Percentiles rank a stretch among this genome's conserved stretches.
Evolutionary conservation across 1,140 invertebrate genomes (phyloP).

Genomic region (Aphidius ervi): DNA sequence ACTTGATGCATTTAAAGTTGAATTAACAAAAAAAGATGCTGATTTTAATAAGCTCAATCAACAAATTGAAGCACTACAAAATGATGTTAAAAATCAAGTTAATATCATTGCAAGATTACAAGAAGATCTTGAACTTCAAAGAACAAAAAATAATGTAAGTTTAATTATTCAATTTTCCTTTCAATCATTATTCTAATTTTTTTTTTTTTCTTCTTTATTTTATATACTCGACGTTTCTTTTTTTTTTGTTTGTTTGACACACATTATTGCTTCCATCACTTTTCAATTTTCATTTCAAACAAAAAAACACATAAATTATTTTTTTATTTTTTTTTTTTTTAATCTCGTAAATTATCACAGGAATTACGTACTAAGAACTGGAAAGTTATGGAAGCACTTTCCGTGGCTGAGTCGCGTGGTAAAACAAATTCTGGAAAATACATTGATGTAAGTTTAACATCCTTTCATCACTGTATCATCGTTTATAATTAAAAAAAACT

Average conservation of each 20-base stretch:
- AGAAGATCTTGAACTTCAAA: constrained; percentile 63
- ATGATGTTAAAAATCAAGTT: constrained; percentile 36
- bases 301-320: constrained; percentile 2
- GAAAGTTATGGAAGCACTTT: constrained; percentile 83
- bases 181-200: neutral
- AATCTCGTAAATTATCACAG: constrained; percentile 48
- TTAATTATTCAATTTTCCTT: neutral
- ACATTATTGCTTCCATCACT: constrained; percentile 38
- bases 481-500: neutral
- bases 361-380: constrained; percentile 81
- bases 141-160: constrained; percentile 75
- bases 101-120: constrained; percentile 43
- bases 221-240: constrained; percentile 7
- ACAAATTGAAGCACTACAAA: constrained; percentile 39
- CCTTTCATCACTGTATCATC: neutral
- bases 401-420: constrained; percentile 59
- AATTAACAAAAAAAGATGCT: constrained; percentile 43
- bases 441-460: constrained; percentile 53
- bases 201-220: constrained; percentile 13
- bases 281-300: constrained; percentile 24
- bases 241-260: constrained; percentile 11
- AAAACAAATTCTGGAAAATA: constrained; percentile 43
- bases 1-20: constrained; percentile 37
- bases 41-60: constrained; percentile 52
- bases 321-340: constrained; percentile 18